These are phyloP conservation scores for Parnassius mnemosyne DNA, from an alignment of 2,888 invertebrate species.

Conservation along the genomic window DNA sequence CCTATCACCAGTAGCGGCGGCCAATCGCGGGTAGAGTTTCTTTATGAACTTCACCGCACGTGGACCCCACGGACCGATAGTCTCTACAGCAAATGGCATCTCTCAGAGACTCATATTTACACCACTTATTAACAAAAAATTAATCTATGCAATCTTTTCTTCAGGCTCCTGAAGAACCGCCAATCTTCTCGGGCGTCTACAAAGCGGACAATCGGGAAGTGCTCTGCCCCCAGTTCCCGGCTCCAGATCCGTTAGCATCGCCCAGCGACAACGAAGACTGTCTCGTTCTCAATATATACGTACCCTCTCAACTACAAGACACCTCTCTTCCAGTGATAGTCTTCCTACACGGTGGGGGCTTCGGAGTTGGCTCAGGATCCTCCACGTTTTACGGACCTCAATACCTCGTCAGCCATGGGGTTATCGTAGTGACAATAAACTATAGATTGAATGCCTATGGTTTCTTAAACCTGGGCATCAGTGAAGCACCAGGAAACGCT, in stretches of 20 bases:
- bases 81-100: too few species aligned
- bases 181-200: slow-evolving; percentile 53
- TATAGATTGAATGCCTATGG: slow-evolving; percentile 74
- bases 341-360: slow-evolving; percentile 75
- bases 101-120: too few species aligned
- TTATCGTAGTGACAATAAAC: slow-evolving; percentile 72
- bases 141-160: slow-evolving; percentile 21
- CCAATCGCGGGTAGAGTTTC: too few species aligned
- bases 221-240: slow-evolving; percentile 64
- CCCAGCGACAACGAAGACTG: slow-evolving; percentile 74
- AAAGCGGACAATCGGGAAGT: slow-evolving; percentile 60
- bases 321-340: slow-evolving; percentile 64
- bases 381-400: slow-evolving; percentile 69
- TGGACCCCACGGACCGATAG: too few species aligned
- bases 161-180: slow-evolving; percentile 61
- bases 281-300: slow-evolving; percentile 66
- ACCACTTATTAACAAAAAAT: too few species aligned
- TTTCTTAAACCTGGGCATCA: slow-evolving; percentile 63
- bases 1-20: too few species aligned
- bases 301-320: slow-evolving; percentile 49
- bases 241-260: slow-evolving; percentile 59
- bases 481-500: slow-evolving; percentile 72
- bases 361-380: slow-evolving; percentile 67
- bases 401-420: slow-evolving; percentile 63
- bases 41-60: too few species aligned